A percentile compares a stretch with the other conserved stretches of the same genome.
Conservation (phyloP, 2,113 vertebrate species). For the Reinhardtius hippoglossoides region DNA sequence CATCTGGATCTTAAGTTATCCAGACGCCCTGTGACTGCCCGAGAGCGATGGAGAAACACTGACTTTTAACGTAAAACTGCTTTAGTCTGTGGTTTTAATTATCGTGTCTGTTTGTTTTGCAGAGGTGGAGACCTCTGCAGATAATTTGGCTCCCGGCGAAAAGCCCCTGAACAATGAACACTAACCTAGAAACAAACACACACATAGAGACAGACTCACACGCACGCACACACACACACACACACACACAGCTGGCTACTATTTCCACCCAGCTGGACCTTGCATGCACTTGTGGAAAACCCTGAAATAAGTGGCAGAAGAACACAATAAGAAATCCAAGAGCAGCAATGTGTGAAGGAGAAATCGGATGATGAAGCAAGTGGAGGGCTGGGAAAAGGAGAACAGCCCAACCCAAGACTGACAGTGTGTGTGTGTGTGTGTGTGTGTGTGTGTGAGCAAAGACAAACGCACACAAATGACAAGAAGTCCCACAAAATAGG, state of each 20-base stretch:
- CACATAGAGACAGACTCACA: background rate
- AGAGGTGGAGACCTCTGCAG: background rate
- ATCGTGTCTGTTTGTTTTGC: background rate
- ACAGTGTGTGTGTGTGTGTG: background rate
- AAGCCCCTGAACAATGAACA: background rate
- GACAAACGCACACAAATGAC: conserved; percentile 15
- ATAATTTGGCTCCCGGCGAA: background rate
- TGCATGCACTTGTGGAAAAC: background rate
- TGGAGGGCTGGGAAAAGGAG: conserved; percentile 24
- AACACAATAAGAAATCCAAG: conserved; percentile 42
- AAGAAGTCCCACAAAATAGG: conserved; percentile 30
- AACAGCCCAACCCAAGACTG: conserved; percentile 1
- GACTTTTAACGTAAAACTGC: background rate
- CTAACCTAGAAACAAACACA: background rate
- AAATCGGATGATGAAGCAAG: conserved; percentile 42
- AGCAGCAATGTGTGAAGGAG: conserved; percentile 51
- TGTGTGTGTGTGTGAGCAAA: background rate
- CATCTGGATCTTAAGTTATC: background rate
- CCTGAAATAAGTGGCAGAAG: conserved; percentile 36
- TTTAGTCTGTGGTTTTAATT: conserved; percentile 2
- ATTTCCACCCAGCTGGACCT: background rate
- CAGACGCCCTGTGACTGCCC: background rate
- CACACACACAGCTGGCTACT: background rate
- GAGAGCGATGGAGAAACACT: background rate
- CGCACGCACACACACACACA: background rate